Evolutionary conservation across 2,797 vertebrate species (phyloP).

Genomic region (Phylloscopus collybita): DNA sequence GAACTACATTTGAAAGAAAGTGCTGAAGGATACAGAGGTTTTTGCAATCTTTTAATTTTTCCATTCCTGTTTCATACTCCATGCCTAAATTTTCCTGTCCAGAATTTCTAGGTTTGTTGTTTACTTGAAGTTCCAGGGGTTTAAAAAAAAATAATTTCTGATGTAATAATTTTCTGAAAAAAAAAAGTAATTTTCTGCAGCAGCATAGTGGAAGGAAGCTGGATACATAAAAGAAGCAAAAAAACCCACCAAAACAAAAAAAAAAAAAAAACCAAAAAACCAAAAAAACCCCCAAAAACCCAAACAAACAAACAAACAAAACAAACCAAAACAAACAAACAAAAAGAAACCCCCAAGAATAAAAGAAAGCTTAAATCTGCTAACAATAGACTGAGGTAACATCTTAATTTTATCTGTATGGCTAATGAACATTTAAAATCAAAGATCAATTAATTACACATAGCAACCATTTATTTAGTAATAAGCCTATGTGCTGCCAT

Average conservation of each 20-base stretch:
- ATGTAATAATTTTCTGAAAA: not conserved
- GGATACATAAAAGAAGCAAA: not conserved
- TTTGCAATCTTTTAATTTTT: not conserved
- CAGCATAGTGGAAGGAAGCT: not conserved
- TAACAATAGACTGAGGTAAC: not conserved
- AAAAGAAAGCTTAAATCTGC: not conserved
- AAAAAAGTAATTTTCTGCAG: not conserved
- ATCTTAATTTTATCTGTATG: not conserved
- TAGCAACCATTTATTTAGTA: not conserved
- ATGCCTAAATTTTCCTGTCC: not conserved
- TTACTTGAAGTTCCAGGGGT: not conserved
- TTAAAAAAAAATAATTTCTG: not conserved
- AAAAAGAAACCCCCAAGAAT: not conserved
- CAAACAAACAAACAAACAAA: no score
- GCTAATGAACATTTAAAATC: not conserved
- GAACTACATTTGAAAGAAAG: slow-evolving; percentile 27
- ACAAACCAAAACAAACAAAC: not conserved
- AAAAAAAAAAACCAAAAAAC: not conserved
- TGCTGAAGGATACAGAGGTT: not conserved
- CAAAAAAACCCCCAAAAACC: no score
- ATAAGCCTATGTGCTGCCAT: not conserved
- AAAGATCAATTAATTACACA: not conserved
- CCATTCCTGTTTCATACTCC: not conserved
- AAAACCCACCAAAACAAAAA: not conserved
- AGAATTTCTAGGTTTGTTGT: not conserved